Conservation (phyloP, 2,888 invertebrate species). For the Pachycephus smyrnensis region DNA sequence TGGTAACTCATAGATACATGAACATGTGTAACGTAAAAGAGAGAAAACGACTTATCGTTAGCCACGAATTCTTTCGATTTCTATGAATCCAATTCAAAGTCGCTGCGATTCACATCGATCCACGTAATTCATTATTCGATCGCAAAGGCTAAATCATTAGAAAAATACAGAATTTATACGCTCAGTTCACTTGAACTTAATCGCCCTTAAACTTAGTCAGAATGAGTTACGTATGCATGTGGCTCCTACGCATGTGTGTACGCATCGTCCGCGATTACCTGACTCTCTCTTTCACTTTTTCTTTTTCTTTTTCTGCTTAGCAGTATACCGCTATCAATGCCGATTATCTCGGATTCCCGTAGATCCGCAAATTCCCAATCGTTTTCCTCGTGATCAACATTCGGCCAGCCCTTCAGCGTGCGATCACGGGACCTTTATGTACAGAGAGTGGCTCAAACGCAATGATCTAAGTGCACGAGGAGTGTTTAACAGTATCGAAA, state of each 20-base stretch:
- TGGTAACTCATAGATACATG: constrained; percentile 63
- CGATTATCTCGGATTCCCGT: background rate
- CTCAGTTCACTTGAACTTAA: constrained; percentile 29
- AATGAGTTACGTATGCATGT: background rate
- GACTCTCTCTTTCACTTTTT: background rate
- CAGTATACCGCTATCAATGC: background rate
- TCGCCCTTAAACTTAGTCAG: background rate
- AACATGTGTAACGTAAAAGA: constrained; percentile 40
- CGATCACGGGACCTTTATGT: too few species aligned
- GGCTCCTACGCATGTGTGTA: background rate
- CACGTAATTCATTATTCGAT: constrained; percentile 24
- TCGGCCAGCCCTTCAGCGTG: too few species aligned
- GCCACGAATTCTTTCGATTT: background rate
- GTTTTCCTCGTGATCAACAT: too few species aligned
- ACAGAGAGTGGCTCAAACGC: too few species aligned
- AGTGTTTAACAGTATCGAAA: too few species aligned
- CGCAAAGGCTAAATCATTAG: constrained; percentile 58
- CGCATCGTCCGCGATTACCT: background rate
- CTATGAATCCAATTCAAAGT: background rate
- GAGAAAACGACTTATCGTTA: background rate
- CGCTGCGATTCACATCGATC: constrained; percentile 33
- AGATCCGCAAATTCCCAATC: too few species aligned
- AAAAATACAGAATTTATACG: constrained; percentile 60
- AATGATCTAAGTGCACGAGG: too few species aligned
- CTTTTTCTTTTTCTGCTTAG: background rate